phyloP scores from a whole-genome alignment of 2,113 vertebrate species.

The Xiphias gladius region DNA sequence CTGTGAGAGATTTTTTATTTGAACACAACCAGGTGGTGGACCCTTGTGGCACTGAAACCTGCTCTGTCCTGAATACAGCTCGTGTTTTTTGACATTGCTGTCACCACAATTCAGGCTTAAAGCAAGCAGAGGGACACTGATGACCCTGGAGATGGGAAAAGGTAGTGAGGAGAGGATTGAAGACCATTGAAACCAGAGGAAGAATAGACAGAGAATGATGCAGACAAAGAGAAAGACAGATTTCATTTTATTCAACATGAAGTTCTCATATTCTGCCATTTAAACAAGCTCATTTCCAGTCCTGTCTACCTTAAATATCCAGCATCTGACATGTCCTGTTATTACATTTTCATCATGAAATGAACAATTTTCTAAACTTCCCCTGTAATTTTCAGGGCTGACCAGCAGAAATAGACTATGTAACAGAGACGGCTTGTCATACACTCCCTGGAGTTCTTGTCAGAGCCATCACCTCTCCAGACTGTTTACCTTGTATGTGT shows the following conservation, averaged over 20 bases:
- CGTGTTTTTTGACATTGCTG: conserved; percentile 75
- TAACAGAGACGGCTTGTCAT: conserved; percentile 49
- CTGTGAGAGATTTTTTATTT: conserved; percentile 57
- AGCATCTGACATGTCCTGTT: conserved; percentile 49
- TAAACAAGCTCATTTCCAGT: conserved; percentile 37
- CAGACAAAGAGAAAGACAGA: not conserved
- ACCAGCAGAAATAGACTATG: conserved; percentile 44
- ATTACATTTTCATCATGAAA: conserved; percentile 62
- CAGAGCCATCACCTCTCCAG: conserved; percentile 18
- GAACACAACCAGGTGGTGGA: conserved; percentile 52
- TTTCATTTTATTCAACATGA: conserved; percentile 24
- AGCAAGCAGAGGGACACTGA: conserved; percentile 56
- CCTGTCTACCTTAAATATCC: conserved; percentile 6
- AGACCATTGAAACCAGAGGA: conserved; percentile 20
- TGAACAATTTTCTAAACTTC: conserved; percentile 76
- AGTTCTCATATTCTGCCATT: conserved; percentile 16
- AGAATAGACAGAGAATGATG: not conserved
- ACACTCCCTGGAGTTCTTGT: conserved; percentile 38
- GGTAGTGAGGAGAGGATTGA: conserved; percentile 17
- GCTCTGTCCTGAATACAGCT: conserved; percentile 52
- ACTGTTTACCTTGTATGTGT: conserved; percentile 27
- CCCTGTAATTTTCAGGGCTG: conserved; percentile 64
- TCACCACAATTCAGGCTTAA: conserved; percentile 69
- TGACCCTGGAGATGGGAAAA: conserved; percentile 32
- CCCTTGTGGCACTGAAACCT: conserved; percentile 63